phyloP scores from a whole-genome alignment of 2,888 invertebrate species.

The Mamestra brassicae region DNA sequence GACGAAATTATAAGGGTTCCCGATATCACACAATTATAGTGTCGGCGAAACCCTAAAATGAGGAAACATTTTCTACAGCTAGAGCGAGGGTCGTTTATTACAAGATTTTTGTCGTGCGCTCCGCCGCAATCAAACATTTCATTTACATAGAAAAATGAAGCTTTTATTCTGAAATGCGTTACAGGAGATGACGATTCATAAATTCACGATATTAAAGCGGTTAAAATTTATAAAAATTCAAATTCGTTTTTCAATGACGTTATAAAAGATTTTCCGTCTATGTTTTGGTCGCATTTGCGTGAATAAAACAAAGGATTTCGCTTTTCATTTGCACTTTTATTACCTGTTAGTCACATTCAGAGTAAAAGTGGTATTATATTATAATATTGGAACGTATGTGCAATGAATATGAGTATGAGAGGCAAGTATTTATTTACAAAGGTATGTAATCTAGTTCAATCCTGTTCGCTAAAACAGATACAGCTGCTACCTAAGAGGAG shows the following conservation, averaged over 20 bases:
- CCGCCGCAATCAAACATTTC: conserved; percentile 66
- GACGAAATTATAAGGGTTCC: conserved; percentile 57
- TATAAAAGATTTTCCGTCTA: conserved; percentile 45
- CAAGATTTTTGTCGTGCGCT: conserved; percentile 62
- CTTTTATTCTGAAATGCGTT: conserved; percentile 54
- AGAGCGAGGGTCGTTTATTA: conserved; percentile 65
- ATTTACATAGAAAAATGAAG: conserved; percentile 64
- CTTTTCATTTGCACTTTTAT: conserved; percentile 36
- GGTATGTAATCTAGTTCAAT: conserved; percentile 62
- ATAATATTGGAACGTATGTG: conserved; percentile 5
- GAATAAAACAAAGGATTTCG: conserved; percentile 32
- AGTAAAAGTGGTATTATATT: neutral
- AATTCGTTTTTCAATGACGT: conserved; percentile 45
- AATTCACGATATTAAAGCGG: conserved; percentile 59
- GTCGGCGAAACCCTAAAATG: conserved; percentile 54
- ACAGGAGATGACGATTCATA: conserved; percentile 58
- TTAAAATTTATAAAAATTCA: conserved; percentile 59
- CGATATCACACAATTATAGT: conserved; percentile 61
- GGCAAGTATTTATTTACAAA: conserved; percentile 41
- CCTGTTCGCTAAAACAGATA: conserved; percentile 65
- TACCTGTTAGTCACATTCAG: conserved; percentile 6
- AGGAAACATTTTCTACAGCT: conserved; percentile 57
- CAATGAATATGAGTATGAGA: conserved; percentile 10
- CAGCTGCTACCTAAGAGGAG: conserved; percentile 66
- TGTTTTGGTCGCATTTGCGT: conserved; percentile 36